Base-by-base conservation (phyloP, 2,888 invertebrate genomes). In the Hyposoter didymator region DNA sequence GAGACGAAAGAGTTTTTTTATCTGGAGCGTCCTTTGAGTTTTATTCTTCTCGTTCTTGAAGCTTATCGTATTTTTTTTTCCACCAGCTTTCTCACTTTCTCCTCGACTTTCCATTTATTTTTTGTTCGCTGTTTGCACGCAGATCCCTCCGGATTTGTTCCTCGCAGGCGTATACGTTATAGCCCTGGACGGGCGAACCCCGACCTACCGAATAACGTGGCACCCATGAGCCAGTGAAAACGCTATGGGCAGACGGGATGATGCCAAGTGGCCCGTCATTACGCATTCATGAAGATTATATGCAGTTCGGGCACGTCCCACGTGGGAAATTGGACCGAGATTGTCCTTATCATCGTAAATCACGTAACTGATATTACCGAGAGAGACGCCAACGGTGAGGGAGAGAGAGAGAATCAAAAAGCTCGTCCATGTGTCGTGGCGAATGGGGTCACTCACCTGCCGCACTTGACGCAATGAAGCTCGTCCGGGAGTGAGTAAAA, bases 281-380 rank as follows among this genome's bases (percentile, higher is more conserved):
- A 90, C 87, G 89, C 89, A 92, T 91, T 92, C 91, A 91, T 92
- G 92, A 90, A 90, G 90, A 91, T 91, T 90, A 90, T 89, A 90
- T 90, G 90, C 91, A 90, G 90, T 91, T 90, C 86, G 82, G 81
- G 89, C 91, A 91, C 90, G 91, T 90, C 88, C 87, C 87, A 87
- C 88, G 87, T 89, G 88, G 90, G 89, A 91, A 91, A 92, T 91
- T 91, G 89, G 88, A 89, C 88, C 88, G 91, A 90, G 90, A 92
- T 91, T 91, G 88, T 90, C 87, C 90, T 91, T 91, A 91, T 91
- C 91, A 88, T 86, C 89, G 88, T 91, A 90, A 91, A 90, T 92
- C 90, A 90, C 88, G 79, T 84, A 86, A 89, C 88, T 89, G 90
- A 90, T 90, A 91, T 87, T 89, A 82, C 82, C 84, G 75, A 85